Evolutionary conservation across 2,113 vertebrate species (phyloP).

Genomic region (Eira barbara): DNA sequence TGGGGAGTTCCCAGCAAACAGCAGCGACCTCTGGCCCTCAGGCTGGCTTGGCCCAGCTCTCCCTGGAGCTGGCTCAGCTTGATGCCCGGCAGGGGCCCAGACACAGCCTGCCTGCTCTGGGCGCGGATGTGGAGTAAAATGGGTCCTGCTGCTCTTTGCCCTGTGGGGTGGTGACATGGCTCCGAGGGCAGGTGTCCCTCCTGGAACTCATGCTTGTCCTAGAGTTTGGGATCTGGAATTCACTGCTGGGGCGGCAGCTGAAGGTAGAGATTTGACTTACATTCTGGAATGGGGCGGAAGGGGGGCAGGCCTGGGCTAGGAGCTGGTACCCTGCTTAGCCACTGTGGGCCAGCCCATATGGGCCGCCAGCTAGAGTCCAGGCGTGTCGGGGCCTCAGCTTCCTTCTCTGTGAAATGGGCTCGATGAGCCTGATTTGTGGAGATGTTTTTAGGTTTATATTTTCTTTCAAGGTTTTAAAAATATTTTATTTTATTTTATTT

Average conservation of each 20-base stretch:
- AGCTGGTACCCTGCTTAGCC: background rate
- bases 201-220: background rate
- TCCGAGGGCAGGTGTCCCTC: background rate
- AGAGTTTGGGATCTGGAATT: background rate
- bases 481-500: background rate
- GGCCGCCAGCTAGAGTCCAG: background rate
- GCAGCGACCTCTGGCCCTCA: background rate
- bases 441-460: background rate
- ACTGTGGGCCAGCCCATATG: background rate
- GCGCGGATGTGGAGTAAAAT: accelerated
- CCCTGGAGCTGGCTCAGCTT: background rate
- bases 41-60: background rate
- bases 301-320: background rate
- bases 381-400: background rate
- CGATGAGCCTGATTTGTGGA: background rate
- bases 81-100: background rate
- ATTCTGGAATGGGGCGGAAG: background rate
- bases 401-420: background rate
- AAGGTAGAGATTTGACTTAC: background rate
- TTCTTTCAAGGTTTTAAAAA: background rate
- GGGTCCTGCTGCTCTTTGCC: background rate
- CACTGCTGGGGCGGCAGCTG: background rate
- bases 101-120: background rate
- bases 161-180: background rate
- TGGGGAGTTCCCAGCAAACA: background rate